Percentiles rank a stretch among this genome's conserved stretches.
Evolutionary conservation across 2,797 vertebrate species (phyloP).

Genomic region (Centropyge bicolor): DNA sequence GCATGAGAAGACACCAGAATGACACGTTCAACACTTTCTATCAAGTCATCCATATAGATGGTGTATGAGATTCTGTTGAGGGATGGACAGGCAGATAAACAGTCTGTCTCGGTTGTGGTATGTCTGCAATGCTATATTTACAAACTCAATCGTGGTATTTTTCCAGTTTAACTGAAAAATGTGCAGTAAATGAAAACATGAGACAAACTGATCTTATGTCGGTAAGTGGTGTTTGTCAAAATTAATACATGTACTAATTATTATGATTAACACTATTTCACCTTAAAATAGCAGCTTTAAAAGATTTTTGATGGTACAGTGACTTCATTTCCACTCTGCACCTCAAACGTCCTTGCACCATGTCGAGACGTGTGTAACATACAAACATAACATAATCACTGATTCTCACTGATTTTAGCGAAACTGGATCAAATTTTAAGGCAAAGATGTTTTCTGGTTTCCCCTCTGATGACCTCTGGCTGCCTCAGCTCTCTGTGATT

Average conservation of each 20-base stretch:
- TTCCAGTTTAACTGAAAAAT: background rate
- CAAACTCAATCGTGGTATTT: slow-evolving; percentile 4
- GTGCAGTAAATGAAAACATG: background rate
- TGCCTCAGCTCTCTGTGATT: too few species aligned
- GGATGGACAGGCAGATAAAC: slow-evolving; percentile 8
- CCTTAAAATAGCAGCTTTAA: too few species aligned
- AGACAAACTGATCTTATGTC: background rate
- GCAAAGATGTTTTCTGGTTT: too few species aligned
- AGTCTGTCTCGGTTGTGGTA: background rate
- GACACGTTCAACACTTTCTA: slow-evolving; percentile 15
- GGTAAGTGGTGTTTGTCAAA: background rate
- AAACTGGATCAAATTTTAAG: too few species aligned
- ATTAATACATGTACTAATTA: background rate
- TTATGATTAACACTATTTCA: too few species aligned
- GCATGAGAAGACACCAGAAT: slow-evolving; percentile 30
- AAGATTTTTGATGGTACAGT: too few species aligned
- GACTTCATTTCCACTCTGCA: too few species aligned
- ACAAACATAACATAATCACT: too few species aligned
- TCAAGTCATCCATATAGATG: slow-evolving; percentile 7
- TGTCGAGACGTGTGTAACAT: too few species aligned
- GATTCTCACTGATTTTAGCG: too few species aligned
- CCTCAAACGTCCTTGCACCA: too few species aligned
- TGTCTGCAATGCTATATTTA: slow-evolving; percentile 3
- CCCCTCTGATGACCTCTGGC: too few species aligned
- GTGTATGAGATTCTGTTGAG: background rate